These are phyloP conservation scores for Riptortus pedestris DNA, from an alignment of 1,140 invertebrate species.

Conservation along the genomic window DNA sequence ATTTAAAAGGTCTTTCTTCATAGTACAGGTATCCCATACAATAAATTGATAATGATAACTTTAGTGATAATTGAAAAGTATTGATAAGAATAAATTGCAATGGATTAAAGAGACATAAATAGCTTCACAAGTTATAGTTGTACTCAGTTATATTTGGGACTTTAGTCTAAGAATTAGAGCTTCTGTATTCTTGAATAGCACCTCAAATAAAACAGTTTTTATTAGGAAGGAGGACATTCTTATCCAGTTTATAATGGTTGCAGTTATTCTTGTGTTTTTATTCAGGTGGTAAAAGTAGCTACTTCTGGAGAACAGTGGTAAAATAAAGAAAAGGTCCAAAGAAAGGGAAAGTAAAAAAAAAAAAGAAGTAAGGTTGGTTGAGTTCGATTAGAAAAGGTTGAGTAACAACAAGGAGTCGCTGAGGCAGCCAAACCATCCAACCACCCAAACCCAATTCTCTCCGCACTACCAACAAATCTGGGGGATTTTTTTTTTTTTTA, in stretches of 20 bases:
- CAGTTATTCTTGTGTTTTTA: not conserved
- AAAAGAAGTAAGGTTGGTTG: not conserved
- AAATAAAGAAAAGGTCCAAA: not conserved
- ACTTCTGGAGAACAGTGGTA: not conserved
- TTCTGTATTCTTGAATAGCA: not conserved
- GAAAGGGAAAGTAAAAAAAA: not conserved
- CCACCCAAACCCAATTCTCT: too few relatives aligned
- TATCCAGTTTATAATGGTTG: not conserved
- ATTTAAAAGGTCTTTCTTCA: too few relatives aligned
- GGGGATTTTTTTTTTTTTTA: too few relatives aligned
- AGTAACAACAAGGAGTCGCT: not conserved
- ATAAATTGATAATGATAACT: too few relatives aligned
- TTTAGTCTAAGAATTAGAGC: not conserved
- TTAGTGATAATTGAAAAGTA: too few relatives aligned
- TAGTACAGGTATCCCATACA: too few relatives aligned
- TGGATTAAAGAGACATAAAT: too few relatives aligned
- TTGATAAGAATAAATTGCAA: too few relatives aligned
- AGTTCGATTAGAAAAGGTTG: constrained; percentile 2
- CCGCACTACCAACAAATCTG: too few relatives aligned
- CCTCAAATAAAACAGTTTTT: not conserved
- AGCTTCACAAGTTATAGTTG: too few relatives aligned
- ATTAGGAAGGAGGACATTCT: not conserved
- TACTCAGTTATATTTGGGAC: too few relatives aligned
- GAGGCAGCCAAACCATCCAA: too few relatives aligned
- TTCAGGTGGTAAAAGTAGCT: not conserved